Conservation (phyloP, 2,113 vertebrate species). For the Pituophis catenifer region DNA sequence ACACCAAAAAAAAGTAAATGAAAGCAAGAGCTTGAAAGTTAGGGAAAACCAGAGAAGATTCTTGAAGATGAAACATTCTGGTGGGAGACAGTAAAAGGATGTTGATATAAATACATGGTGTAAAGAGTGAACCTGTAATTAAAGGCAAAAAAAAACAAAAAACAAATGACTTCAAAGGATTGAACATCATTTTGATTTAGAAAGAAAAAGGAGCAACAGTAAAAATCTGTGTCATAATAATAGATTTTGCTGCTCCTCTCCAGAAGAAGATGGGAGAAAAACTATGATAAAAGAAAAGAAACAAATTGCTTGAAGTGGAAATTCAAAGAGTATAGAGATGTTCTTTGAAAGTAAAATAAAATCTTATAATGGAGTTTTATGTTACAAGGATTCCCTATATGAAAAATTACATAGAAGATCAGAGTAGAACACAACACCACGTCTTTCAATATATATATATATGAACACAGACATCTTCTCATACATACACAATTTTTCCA, state of each 20-base stretch:
- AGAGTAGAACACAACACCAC: not conserved
- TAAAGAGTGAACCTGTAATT: not conserved
- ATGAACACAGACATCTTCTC: not conserved
- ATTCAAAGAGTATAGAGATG: conserved; percentile 4
- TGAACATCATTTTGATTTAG: not conserved
- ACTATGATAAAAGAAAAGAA: conserved; percentile 11
- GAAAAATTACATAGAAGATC: not conserved
- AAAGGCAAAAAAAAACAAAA: not conserved
- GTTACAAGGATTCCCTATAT: not conserved
- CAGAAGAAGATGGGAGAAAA: not conserved
- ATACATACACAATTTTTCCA: not conserved
- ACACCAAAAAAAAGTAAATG: too few species aligned
- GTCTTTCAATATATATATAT: not conserved
- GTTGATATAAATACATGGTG: not conserved
- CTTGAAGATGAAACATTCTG: not conserved
- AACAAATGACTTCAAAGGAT: not conserved
- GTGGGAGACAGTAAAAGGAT: not conserved
- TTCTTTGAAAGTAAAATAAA: conserved; percentile 16
- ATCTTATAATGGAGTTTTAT: not conserved
- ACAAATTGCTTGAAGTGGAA: conserved; percentile 10
- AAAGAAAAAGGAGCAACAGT: not conserved
- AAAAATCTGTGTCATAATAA: not conserved
- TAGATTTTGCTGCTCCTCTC: not conserved
- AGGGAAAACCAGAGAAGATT: not conserved
- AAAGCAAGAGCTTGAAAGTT: not conserved